Evolutionary conservation across 2,888 invertebrate species (phyloP).

Genomic region (Toxonevra muliebris): DNA sequence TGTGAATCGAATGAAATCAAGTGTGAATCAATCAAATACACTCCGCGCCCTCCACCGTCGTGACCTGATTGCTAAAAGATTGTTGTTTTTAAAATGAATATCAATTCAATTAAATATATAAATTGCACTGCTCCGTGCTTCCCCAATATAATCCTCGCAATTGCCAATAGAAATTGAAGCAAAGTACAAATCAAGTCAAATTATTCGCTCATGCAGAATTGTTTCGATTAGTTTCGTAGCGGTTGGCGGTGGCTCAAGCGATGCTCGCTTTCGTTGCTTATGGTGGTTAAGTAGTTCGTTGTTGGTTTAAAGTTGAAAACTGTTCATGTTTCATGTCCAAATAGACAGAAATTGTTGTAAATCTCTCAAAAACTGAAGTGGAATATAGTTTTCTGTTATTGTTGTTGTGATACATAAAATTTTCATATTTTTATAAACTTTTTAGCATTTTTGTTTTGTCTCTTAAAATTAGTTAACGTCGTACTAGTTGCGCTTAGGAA

Average conservation of each 20-base stretch:
- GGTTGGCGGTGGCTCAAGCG: no score
- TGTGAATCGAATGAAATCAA: no score
- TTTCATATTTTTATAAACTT: constrained; percentile 5
- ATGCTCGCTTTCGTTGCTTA: background rate
- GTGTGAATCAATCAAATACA: no score
- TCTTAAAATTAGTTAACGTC: constrained; percentile 25
- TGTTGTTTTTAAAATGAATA: no score
- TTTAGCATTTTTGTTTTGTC: constrained; percentile 8
- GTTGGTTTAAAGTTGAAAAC: constrained; percentile 15
- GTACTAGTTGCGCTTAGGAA: constrained; percentile 14
- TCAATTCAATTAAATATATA: no score
- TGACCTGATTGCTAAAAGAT: no score
- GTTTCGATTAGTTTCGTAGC: constrained; percentile 55
- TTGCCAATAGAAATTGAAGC: constrained; percentile 24
- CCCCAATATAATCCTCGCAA: constrained; percentile 10
- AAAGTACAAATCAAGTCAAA: background rate
- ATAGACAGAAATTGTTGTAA: no score
- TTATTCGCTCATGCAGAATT: constrained; percentile 52
- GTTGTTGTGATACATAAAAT: background rate
- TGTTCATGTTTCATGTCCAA: no score
- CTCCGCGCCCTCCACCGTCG: no score
- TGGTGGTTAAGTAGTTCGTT: background rate
- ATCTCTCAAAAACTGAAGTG: background rate
- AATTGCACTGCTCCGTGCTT: no score
- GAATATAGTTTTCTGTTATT: background rate